Conservation (phyloP, 2,113 vertebrate species). For the Eidolon helvum region DNA sequence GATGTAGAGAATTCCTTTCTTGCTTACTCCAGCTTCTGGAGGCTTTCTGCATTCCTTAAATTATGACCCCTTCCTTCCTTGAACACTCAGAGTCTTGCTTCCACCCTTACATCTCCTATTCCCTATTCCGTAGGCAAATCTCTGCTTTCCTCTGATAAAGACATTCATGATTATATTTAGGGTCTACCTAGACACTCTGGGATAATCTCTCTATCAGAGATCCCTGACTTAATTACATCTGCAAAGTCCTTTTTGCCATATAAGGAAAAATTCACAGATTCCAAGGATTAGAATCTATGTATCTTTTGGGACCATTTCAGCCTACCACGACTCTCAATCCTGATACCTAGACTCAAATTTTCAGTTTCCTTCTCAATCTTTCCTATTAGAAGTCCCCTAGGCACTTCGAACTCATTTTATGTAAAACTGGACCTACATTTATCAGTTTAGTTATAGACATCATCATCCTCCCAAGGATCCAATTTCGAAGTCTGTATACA, state of each 20-base stretch:
- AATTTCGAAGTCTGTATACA: neutral
- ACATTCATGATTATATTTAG: neutral
- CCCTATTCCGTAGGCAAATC: neutral
- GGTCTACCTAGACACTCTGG: neutral
- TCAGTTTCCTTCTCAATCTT: neutral
- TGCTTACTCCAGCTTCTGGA: neutral
- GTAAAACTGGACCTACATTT: neutral
- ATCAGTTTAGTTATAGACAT: neutral
- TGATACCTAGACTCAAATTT: neutral
- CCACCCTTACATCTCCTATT: neutral
- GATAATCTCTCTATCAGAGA: neutral
- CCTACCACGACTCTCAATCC: neutral
- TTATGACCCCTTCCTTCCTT: neutral
- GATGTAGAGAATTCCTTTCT: neutral
- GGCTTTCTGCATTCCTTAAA: neutral
- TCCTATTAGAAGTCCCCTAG: neutral
- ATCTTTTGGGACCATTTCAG: no score
- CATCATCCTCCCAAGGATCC: neutral
- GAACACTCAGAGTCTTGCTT: neutral
- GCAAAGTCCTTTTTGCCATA: neutral
- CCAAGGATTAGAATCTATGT: neutral
- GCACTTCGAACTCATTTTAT: neutral
- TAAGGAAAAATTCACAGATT: neutral
- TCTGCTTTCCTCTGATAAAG: neutral
- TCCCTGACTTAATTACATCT: neutral